These are phyloP conservation scores for Actenoides lindsayi DNA, from an alignment of 2,113 vertebrate genomes.

Conservation along the genomic window DNA sequence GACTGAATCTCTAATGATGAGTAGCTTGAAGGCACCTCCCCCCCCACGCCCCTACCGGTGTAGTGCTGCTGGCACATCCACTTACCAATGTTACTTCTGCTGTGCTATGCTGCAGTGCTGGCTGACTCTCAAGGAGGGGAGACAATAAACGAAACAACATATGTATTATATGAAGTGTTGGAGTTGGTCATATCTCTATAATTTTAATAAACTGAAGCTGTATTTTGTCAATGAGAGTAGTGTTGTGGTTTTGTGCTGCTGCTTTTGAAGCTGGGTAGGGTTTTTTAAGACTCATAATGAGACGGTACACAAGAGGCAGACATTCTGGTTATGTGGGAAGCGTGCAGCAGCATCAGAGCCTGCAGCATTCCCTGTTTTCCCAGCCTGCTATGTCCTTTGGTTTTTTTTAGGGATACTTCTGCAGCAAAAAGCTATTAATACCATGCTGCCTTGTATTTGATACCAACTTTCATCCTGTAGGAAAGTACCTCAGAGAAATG, in stretches of 20 bases:
- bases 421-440: neutral
- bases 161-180: neutral
- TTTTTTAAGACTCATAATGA: neutral
- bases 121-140: neutral
- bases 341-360: rapidly evolving
- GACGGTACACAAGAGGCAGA: neutral
- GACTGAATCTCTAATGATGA: neutral
- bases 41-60: neutral
- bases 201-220: neutral
- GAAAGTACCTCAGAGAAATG: neutral
- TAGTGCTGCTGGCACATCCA: neutral
- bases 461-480: neutral
- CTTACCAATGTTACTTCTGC: neutral
- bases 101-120: neutral
- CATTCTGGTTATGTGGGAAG: neutral
- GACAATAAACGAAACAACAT: neutral
- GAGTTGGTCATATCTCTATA: neutral
- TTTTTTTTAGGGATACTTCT: neutral
- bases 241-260: neutral
- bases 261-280: neutral
- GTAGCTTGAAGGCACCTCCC: neutral
- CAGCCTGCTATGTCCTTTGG: neutral
- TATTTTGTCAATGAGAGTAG: neutral
- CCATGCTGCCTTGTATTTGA: neutral
- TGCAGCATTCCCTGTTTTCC: neutral